A percentile compares a stretch with the other conserved stretches of the same genome.
phyloP scores from a whole-genome alignment of 2,888 invertebrate species.

The Phytoseiulus persimilis region DNA sequence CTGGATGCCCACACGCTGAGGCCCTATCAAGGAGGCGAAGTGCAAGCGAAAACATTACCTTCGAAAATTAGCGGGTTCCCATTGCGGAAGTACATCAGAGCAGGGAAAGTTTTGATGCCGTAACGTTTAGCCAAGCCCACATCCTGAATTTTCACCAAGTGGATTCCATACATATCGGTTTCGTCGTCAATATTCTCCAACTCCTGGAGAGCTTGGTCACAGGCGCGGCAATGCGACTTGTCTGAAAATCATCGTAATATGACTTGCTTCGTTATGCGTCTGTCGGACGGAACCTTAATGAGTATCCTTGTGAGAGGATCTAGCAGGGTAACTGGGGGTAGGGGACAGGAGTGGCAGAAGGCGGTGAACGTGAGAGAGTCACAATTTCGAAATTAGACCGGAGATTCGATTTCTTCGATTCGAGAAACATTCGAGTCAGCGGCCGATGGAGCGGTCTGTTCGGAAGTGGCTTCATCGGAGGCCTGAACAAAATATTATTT shows the following conservation, averaged over 20 bases:
- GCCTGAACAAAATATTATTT: background rate
- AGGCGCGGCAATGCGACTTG: constrained; percentile 81
- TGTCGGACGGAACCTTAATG: constrained; percentile 18
- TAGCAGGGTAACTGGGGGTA: constrained; percentile 40
- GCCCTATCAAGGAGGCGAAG: too few relatives aligned
- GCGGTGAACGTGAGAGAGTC: too few relatives aligned
- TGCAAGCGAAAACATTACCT: constrained; percentile 49
- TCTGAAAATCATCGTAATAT: constrained; percentile 55
- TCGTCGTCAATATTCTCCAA: constrained; percentile 81
- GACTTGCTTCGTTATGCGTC: background rate
- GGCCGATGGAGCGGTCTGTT: too few relatives aligned
- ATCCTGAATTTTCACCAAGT: constrained; percentile 85
- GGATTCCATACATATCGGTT: constrained; percentile 75
- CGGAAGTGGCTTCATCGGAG: background rate
- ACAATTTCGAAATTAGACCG: too few relatives aligned
- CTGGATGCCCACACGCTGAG: too few relatives aligned
- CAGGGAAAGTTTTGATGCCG: constrained; percentile 87
- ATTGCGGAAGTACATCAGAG: constrained; percentile 77
- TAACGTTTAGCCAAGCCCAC: constrained; percentile 81
- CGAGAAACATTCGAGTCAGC: too few relatives aligned
- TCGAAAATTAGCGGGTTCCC: constrained; percentile 79
- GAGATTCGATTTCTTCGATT: too few relatives aligned
- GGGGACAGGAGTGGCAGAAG: too few relatives aligned
- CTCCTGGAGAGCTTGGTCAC: constrained; percentile 78
- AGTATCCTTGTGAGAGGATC: constrained; percentile 43